phyloP scores from a whole-genome alignment of 2,888 invertebrate species.

The Acutogordius australiensis region DNA sequence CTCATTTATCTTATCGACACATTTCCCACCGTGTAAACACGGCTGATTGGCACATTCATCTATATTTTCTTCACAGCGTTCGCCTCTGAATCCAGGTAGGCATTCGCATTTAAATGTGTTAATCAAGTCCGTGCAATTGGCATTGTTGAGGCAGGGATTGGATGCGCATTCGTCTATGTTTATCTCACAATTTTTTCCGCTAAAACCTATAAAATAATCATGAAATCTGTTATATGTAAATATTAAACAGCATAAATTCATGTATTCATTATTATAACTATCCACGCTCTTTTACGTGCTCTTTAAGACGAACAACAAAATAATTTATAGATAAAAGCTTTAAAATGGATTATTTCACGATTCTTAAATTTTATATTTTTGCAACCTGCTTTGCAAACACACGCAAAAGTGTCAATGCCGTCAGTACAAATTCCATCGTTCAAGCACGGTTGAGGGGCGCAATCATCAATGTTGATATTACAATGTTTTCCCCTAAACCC shows the following conservation, averaged over 20 bases:
- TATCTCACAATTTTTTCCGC: slow-evolving; percentile 40
- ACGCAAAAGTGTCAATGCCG: neutral
- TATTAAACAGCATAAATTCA: no score
- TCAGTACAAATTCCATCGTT: slow-evolving; percentile 17
- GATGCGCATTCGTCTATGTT: slow-evolving; percentile 54
- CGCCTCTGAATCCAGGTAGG: neutral
- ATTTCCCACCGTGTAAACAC: slow-evolving; percentile 17
- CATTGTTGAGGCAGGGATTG: slow-evolving; percentile 40
- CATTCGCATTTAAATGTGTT: neutral
- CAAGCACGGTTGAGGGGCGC: slow-evolving; percentile 16
- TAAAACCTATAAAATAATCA: no score
- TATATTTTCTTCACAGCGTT: slow-evolving; percentile 19
- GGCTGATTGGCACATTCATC: slow-evolving; percentile 19
- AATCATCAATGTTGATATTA: slow-evolving; percentile 16
- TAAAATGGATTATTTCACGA: no score
- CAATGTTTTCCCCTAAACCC: slow-evolving; percentile 42
- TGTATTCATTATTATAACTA: no score
- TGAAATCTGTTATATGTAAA: no score
- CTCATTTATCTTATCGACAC: slow-evolving; percentile 17
- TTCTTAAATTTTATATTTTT: neutral
- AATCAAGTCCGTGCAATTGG: slow-evolving; percentile 22
- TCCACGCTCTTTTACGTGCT: no score
- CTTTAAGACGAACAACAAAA: no score
- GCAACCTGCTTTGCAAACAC: slow-evolving; percentile 12
- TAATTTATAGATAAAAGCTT: no score